Percentiles rank a stretch among this genome's conserved stretches.
These are phyloP conservation scores for Eupithecia pulchellata DNA, from an alignment of 2,888 invertebrate species.

Conservation along the genomic window DNA sequence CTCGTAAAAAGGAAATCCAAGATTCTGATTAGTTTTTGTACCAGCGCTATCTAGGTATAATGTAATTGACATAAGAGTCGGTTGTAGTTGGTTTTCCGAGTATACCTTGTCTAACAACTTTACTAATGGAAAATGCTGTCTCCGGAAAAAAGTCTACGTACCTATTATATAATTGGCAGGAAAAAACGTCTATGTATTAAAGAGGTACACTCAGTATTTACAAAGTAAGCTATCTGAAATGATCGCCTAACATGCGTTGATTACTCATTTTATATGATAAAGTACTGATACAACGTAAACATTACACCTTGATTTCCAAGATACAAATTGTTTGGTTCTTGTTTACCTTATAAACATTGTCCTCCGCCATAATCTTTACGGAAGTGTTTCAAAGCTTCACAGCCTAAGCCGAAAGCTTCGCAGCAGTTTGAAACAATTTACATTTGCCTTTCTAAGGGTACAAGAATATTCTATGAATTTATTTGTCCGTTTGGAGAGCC, in stretches of 20 bases:
- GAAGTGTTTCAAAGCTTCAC: conserved; percentile 2
- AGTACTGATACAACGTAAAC: conserved; percentile 21
- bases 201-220: conserved; percentile 6
- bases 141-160: conserved; percentile 14
- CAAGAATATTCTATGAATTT: conserved; percentile 10
- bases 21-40: too few species aligned
- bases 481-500: conserved; percentile 16
- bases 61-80: too few species aligned
- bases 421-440: neutral
- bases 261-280: conserved; percentile 13
- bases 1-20: too few species aligned
- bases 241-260: conserved; percentile 16
- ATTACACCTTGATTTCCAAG: conserved; percentile 7
- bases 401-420: neutral
- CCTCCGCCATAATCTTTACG: neutral
- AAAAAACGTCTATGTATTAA: neutral
- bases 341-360: neutral
- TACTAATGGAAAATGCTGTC: conserved; percentile 23
- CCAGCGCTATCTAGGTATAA: too few species aligned
- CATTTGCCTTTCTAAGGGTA: neutral
- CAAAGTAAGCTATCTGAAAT: conserved; percentile 15
- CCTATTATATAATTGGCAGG: too few species aligned
- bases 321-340: conserved; percentile 2
- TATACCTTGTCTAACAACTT: conserved; percentile 27
- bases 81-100: too few species aligned